Evolutionary conservation across 2,888 invertebrate genomes (phyloP).

Genomic region (Hololepta plana): DNA sequence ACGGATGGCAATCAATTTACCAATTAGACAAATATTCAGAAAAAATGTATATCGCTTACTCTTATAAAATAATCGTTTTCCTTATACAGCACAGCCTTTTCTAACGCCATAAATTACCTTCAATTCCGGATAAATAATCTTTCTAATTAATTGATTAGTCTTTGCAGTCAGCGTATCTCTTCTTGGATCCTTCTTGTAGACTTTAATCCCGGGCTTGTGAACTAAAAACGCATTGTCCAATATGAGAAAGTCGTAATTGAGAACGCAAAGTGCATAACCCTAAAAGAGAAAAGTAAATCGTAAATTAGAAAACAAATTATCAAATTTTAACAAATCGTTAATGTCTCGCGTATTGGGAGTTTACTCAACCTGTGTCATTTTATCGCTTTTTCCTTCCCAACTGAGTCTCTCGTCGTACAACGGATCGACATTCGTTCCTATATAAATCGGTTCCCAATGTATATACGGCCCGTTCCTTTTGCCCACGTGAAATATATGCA

Average conservation of each 20-base stretch:
- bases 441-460: slow-evolving; percentile 89
- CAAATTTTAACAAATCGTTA: not conserved
- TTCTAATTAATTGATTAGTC: slow-evolving; percentile 59
- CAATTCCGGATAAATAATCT: slow-evolving; percentile 68
- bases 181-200: slow-evolving; percentile 58
- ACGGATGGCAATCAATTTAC: no score
- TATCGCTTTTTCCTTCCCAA: slow-evolving; percentile 91
- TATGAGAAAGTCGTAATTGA: slow-evolving; percentile 85
- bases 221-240: slow-evolving; percentile 85
- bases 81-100: slow-evolving; percentile 59
- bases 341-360: slow-evolving; percentile 1
- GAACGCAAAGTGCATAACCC: slow-evolving; percentile 80
- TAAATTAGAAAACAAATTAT: not conserved
- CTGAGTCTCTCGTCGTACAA: slow-evolving; percentile 80
- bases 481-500: slow-evolving; percentile 71
- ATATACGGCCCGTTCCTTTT: slow-evolving; percentile 61
- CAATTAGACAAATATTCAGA: no score
- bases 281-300: slow-evolving; percentile 22
- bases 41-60: not conserved
- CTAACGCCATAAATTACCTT: slow-evolving; percentile 66
- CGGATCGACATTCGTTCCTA: slow-evolving; percentile 76
- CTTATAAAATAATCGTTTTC: not conserved
- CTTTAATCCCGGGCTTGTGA: slow-evolving; percentile 83
- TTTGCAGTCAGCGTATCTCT: slow-evolving; percentile 57
- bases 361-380: slow-evolving; percentile 73